These are phyloP conservation scores for Caenorhabditis angaria DNA, from an alignment of 2,888 invertebrate species.

Conservation along the genomic window DNA sequence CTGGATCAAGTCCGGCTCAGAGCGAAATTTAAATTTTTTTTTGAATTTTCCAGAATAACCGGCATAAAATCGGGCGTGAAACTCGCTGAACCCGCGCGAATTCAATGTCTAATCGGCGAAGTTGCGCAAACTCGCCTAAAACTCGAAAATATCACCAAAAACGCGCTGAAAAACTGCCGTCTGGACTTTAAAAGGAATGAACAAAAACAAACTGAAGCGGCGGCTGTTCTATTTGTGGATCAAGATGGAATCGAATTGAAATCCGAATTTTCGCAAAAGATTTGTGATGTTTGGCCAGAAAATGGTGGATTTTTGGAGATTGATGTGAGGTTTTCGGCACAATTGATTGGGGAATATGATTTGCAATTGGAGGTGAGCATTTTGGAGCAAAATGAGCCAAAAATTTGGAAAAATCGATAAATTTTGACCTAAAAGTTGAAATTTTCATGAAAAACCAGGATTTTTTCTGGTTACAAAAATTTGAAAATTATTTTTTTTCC, in stretches of 20 bases:
- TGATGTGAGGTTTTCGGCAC: constrained; percentile 50
- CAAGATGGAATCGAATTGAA: constrained; percentile 42
- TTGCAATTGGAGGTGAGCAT: constrained; percentile 47
- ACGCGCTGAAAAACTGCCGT: constrained; percentile 15
- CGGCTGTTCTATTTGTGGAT: constrained; percentile 55
- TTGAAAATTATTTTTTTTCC: too few relatives aligned
- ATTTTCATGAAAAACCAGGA: too few relatives aligned
- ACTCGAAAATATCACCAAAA: constrained; percentile 27
- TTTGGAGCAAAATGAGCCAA: background rate
- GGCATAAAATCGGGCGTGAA: constrained; percentile 6
- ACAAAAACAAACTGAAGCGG: constrained; percentile 47
- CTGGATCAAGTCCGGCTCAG: too few relatives aligned
- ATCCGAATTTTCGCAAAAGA: constrained; percentile 33
- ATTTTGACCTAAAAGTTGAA: too few relatives aligned
- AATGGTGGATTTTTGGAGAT: too few relatives aligned
- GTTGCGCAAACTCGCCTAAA: constrained; percentile 32
- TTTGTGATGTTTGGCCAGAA: too few relatives aligned
- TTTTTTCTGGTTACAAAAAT: too few relatives aligned
- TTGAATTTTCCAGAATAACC: constrained; percentile 22
- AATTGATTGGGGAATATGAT: constrained; percentile 50
- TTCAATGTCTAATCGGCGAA: constrained; percentile 52
- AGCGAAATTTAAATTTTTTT: too few relatives aligned
- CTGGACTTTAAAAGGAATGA: constrained; percentile 53
- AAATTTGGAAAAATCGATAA: too few relatives aligned
- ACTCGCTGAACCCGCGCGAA: constrained; percentile 11